phyloP scores from a whole-genome alignment of 2,113 vertebrate genomes.

The Rhegmatorhina hoffmannsi region DNA sequence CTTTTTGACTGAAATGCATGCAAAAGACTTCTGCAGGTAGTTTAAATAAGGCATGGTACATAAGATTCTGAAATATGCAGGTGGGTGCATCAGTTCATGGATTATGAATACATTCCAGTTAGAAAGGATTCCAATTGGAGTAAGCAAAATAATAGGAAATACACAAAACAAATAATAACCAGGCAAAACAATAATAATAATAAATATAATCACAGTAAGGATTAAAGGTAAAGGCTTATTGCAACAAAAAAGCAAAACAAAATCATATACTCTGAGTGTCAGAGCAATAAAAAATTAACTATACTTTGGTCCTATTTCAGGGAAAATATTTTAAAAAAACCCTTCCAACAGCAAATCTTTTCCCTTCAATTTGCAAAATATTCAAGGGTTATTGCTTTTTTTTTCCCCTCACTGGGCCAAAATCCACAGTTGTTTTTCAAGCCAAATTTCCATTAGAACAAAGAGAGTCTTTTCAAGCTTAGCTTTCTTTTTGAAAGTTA shows the following conservation, averaged over 20 bases:
- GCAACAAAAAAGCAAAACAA: not conserved
- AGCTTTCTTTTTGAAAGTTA: not conserved
- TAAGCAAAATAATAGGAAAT: not conserved
- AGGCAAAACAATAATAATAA: not conserved
- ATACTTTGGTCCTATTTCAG: not conserved
- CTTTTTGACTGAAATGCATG: constrained; percentile 22
- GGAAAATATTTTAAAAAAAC: not conserved
- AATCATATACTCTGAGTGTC: not conserved
- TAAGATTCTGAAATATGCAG: constrained; percentile 3
- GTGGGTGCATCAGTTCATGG: not conserved
- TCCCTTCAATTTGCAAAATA: not conserved
- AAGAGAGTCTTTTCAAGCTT: not conserved
- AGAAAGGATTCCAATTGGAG: not conserved
- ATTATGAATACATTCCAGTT: not conserved
- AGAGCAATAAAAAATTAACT: not conserved
- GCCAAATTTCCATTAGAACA: not conserved
- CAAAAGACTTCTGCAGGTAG: not conserved
- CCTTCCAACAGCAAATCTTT: not conserved
- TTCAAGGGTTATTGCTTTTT: not conserved
- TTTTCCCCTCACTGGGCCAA: not conserved
- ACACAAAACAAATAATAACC: not conserved
- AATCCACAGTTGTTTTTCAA: not conserved
- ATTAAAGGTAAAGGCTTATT: not conserved
- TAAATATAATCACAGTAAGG: not conserved
- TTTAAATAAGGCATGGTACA: not conserved